Evolutionary conservation across 2,797 vertebrate species (phyloP), one percentile per base, ranked within the genome.

Genomic region (Spinus pinus): DNA sequence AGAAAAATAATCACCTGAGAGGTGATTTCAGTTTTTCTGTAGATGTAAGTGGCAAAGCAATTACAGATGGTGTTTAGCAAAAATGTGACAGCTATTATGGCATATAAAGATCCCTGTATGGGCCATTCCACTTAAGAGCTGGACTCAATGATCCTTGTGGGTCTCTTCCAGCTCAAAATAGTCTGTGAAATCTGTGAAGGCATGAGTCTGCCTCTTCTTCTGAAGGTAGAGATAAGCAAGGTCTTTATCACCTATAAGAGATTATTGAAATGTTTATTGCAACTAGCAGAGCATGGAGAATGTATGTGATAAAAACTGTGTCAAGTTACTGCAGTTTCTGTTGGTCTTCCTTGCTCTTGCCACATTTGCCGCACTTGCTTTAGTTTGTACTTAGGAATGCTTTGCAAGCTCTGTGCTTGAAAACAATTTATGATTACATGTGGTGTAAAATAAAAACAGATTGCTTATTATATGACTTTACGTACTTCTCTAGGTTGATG

Each of bases 361-460:
- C 30, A 44, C 2, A 0, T 64, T 10, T 14, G 33, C 21, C 0
- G 1, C 7, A 4, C 28, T 84, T 83, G n/a, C 35, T 12, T 50
- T 89, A 64, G 2, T 51, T 80, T 77, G 31, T 85, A 27, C 21
- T 66, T 79, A 46, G 27, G 14, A 50, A 35, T 57, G 10, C 41
- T 62, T 88, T 77, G 24, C 44, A 79, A 86, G 10, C 22, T 77
- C 20, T 69, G 1, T 81, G 15, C 47, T 72, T 93, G 22, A 27
- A 65, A 88, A 42, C 21, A 31, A 11, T 72, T 81, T 62, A 13
- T 67, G 31, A 17, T 81, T 74, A 47, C 12, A 14, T 23, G 21
- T 69, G 62, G 35, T 20, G 5, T 92, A 75, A 91, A 75, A 69
- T 53, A 51, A 65, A 81, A 66, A 3, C 19, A 47, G 23, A 47